Base-by-base conservation (phyloP, 2,797 vertebrate species). In the Malurus splendens region DNA sequence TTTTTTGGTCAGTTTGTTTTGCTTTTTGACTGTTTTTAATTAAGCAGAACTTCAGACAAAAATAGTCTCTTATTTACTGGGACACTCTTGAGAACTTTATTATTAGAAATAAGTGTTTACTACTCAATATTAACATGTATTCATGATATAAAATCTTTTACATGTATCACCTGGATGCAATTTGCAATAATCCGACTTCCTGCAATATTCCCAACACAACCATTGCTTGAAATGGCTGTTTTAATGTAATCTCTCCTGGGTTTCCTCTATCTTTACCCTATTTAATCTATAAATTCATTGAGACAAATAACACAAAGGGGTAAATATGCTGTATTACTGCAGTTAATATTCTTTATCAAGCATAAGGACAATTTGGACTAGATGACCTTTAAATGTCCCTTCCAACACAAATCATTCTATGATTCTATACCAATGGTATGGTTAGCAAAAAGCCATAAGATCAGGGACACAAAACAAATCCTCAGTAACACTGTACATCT, bases 401-500 rank as follows among this genome's bases (percentile, higher is more conserved):
- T 75, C 55, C 54, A 65, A 61, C 13, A 27, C 30, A 87, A 89
- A 72, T 17, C 5, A 50, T 56, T 64, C 51, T 18, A 45, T 7
- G 9, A 30, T 32, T 87, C 42, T 16, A 12, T 13, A 16, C 55
- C 24, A 74, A 36, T 0, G 0, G 24, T n/a, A 55, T 0, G 1
- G n/a, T 44, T 44, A 38, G 14, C 12, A 9, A 82, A 82, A 79
- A 70, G 33, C 7, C 6, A 0, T 32, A 73, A 76, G 20, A 68
- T 45, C 15, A 74, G 10, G n/a, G 45, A 77, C 38, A 48, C 13
- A 67, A 82, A 65, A 48, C 6, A 82, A 82, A 66, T 56, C 52
- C 32, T 50, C 24, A n/a, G 36, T 39, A 56, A 59, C 1, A 3
- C 2, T 12, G 17, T 3, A 27, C 2, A 8, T 3, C 2, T 52